These are phyloP conservation scores for Rostratula benghalensis DNA, from an alignment of 2,113 vertebrate species.

Conservation along the genomic window DNA sequence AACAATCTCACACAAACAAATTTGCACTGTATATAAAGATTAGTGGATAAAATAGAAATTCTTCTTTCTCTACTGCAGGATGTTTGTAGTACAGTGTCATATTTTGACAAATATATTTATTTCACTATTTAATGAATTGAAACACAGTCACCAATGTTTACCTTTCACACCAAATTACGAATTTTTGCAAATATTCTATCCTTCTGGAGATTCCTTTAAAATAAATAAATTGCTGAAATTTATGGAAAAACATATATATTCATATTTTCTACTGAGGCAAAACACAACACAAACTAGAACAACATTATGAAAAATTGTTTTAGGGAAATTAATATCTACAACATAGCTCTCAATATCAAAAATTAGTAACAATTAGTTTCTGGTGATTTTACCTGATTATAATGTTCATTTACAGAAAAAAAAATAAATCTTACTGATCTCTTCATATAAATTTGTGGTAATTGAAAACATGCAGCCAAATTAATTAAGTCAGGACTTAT, in stretches of 20 bases:
- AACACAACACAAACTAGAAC: not conserved
- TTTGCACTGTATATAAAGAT: not conserved
- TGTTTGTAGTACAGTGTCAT: not conserved
- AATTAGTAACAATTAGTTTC: not conserved
- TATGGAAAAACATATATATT: not conserved
- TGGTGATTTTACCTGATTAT: not conserved
- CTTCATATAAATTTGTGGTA: not conserved
- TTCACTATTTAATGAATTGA: not conserved
- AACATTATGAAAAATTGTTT: not conserved
- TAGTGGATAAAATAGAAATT: not conserved
- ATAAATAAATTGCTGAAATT: not conserved
- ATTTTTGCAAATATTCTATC: not conserved
- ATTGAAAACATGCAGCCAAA: not conserved
- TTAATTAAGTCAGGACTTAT: conserved; percentile 24
- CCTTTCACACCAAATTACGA: not conserved
- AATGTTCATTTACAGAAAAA: not conserved
- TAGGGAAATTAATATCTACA: not conserved
- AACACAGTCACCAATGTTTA: not conserved
- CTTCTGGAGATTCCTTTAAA: not conserved
- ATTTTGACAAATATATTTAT: not conserved
- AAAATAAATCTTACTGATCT: not conserved
- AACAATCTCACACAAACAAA: not conserved
- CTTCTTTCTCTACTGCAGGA: not conserved
- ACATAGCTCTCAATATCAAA: not conserved
- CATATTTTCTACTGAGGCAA: not conserved